These are phyloP conservation scores for Pangasius mekongensis DNA, from an alignment of 2,797 vertebrate species.

Conservation along the genomic window DNA sequence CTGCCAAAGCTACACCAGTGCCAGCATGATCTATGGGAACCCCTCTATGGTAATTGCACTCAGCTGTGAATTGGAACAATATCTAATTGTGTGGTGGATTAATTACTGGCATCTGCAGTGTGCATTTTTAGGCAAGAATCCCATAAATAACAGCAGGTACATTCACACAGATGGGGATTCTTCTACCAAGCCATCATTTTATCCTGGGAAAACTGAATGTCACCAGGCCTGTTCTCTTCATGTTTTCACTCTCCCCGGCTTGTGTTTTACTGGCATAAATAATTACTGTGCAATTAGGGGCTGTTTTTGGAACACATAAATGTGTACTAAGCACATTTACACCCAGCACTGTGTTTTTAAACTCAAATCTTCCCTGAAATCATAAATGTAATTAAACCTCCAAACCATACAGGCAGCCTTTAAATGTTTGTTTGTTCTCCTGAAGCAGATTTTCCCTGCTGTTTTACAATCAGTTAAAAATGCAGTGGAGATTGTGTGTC, in stretches of 20 bases:
- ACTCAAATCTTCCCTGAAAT: conserved; percentile 69
- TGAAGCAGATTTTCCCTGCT: conserved; percentile 68
- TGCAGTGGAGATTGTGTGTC: conserved; percentile 46
- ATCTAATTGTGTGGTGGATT: conserved; percentile 98
- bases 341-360: conserved; percentile 67
- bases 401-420: conserved; percentile 64
- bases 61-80: conserved; percentile 97
- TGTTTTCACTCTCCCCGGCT: conserved; percentile 65
- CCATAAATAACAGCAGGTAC: conserved; percentile 94
- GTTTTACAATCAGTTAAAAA: conserved; percentile 75
- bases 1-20: conserved; percentile 87
- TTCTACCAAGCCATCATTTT: conserved; percentile 79
- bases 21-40: conserved; percentile 83
- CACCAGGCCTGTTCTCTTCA: conserved; percentile 46
- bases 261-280: conserved; percentile 74
- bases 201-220: conserved; percentile 80
- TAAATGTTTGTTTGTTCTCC: conserved; percentile 63
- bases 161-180: conserved; percentile 85
- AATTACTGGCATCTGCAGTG: conserved; percentile 92
- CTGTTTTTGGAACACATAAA: conserved; percentile 21
- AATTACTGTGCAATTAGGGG: conserved; percentile 63
- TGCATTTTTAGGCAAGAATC: conserved; percentile 90
- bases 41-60: conserved; percentile 95
- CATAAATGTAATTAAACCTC: conserved; percentile 73
- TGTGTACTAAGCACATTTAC: conserved; percentile 63